These are phyloP conservation scores for Diarsia dahlii DNA, from an alignment of 2,888 invertebrate species.

Conservation along the genomic window DNA sequence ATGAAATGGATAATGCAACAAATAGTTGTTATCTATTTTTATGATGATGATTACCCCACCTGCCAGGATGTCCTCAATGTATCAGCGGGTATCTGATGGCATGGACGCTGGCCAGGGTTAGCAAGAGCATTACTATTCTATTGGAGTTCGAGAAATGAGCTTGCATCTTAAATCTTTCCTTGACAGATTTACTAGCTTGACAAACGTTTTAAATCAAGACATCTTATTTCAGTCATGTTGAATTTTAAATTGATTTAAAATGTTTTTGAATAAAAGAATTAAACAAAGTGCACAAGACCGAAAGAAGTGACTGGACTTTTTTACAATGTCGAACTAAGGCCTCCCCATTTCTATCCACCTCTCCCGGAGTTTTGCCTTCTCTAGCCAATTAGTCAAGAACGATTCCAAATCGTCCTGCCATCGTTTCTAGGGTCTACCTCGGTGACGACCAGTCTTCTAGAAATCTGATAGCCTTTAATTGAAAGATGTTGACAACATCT, in stretches of 20 bases:
- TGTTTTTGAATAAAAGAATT: neutral
- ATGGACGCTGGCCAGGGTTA: slow-evolving; percentile 62
- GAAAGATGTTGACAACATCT: neutral
- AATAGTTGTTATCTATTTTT: slow-evolving; percentile 66
- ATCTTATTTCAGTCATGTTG: neutral
- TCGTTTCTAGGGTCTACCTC: too few relatives aligned
- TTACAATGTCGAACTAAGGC: too few relatives aligned
- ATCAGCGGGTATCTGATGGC: slow-evolving; percentile 67
- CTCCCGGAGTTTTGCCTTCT: too few relatives aligned
- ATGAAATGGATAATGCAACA: slow-evolving; percentile 66
- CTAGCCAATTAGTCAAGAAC: too few relatives aligned
- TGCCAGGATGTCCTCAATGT: slow-evolving; percentile 80
- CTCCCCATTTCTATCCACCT: too few relatives aligned
- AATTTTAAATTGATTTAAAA: neutral
- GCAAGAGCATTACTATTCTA: slow-evolving; percentile 17
- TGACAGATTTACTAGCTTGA: neutral
- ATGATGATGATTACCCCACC: slow-evolving; percentile 72
- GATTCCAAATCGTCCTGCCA: too few relatives aligned
- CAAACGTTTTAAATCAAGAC: neutral
- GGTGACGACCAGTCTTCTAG: too few relatives aligned
- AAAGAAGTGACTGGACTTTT: too few relatives aligned
- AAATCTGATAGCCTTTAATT: neutral
- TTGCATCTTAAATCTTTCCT: neutral
- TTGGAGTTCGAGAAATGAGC: neutral
- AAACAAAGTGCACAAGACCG: neutral